These are phyloP conservation scores for Muschampia plurimacula DNA, from an alignment of 2,888 invertebrate genomes.

Conservation along the genomic window DNA sequence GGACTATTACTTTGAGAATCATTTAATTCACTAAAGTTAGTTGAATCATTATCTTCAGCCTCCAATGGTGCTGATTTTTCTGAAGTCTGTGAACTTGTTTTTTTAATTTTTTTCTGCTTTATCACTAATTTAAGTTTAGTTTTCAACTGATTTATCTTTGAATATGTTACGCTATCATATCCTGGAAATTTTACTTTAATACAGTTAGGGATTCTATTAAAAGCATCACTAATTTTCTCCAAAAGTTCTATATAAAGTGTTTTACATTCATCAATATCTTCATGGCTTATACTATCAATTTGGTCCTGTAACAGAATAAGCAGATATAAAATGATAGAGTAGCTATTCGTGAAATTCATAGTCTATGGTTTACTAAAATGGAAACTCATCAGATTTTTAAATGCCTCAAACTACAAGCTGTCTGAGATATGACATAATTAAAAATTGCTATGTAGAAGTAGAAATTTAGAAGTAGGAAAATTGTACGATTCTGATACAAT, in stretches of 20 bases:
- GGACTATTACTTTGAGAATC: not conserved
- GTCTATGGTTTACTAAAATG: too few species aligned
- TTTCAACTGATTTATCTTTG: constrained; percentile 84
- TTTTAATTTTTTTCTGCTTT: constrained; percentile 57
- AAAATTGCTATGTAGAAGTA: too few species aligned
- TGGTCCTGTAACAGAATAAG: not conserved
- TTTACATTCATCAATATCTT: constrained; percentile 70
- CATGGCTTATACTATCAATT: constrained; percentile 29
- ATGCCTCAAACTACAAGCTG: too few species aligned
- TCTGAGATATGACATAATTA: too few species aligned
- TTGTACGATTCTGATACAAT: too few species aligned
- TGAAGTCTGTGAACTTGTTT: constrained; percentile 44
- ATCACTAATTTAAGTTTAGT: constrained; percentile 82
- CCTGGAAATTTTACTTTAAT: constrained; percentile 87
- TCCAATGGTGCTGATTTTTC: constrained; percentile 65
- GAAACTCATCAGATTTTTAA: too few species aligned
- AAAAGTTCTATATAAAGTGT: constrained; percentile 86
- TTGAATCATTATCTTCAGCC: constrained; percentile 55
- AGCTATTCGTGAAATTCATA: too few species aligned
- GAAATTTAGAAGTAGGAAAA: too few species aligned
- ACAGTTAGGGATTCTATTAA: constrained; percentile 87
- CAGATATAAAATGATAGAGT: not conserved
- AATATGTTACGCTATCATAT: constrained; percentile 84
- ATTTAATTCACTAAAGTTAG: constrained; percentile 53
- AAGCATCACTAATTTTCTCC: constrained; percentile 87